Conservation (phyloP, 2,113 vertebrate genomes). For the Marcusenius ussheri region DNA sequence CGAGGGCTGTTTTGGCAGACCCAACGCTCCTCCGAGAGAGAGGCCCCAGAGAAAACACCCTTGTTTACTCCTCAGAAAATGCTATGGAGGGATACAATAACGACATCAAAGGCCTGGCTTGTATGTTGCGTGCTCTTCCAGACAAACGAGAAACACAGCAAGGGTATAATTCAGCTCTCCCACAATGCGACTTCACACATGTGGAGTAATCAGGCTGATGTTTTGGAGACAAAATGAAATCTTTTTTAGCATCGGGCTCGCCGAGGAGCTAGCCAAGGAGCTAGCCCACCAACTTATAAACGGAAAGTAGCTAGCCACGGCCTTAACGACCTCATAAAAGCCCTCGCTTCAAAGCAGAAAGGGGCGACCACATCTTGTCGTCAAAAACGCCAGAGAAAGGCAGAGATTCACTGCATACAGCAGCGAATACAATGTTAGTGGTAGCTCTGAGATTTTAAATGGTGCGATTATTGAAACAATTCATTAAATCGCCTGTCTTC, state of each 20-base stretch:
- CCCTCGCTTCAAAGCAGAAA: slow-evolving; percentile 9
- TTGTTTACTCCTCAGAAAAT: slow-evolving; percentile 2
- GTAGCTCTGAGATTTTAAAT: not conserved
- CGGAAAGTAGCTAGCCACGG: not conserved
- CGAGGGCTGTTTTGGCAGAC: slow-evolving; percentile 22
- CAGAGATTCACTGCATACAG: not conserved
- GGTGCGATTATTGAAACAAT: not conserved
- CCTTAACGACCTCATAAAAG: slow-evolving; percentile 9
- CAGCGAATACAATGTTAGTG: not conserved
- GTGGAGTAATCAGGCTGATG: not conserved
- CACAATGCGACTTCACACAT: not conserved
- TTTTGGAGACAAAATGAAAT: not conserved
- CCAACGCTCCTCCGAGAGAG: not conserved
- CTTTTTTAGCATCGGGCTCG: not conserved
- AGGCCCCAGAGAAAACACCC: slow-evolving; percentile 8
- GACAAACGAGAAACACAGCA: not conserved
- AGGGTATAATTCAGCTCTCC: slow-evolving; percentile 1
- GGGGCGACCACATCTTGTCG: not conserved
- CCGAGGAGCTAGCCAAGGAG: not conserved
- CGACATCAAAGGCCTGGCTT: not conserved
- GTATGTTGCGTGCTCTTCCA: not conserved
- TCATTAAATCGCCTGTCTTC: not conserved
- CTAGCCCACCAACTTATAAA: not conserved
- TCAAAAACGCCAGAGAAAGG: not conserved
- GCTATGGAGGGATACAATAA: slow-evolving; percentile 14